Conservation (phyloP, 2,888 invertebrate species). For the Scaptomyza tumidula region DNA sequence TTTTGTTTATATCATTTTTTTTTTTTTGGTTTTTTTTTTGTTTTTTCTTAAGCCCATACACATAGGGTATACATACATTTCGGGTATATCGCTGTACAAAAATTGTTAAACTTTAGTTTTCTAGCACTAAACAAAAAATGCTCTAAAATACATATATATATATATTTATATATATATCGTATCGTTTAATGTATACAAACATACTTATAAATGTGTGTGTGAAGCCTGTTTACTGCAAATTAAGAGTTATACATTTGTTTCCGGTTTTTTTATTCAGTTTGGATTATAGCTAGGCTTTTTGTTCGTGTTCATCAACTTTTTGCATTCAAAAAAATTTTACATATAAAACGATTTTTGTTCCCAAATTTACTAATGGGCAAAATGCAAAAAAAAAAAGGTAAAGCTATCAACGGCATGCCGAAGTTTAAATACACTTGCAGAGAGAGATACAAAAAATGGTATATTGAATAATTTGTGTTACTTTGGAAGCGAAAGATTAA, state of each 20-base stretch:
- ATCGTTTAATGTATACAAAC: conserved; percentile 29
- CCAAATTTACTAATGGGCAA: conserved; percentile 27
- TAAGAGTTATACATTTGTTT: conserved; percentile 45
- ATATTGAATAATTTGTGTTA: background rate
- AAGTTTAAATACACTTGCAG: conserved; percentile 14
- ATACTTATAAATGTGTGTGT: conserved; percentile 28
- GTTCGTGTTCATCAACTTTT: background rate
- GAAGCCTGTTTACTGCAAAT: conserved; percentile 48
- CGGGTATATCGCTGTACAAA: conserved; percentile 50
- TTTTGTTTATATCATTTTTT: background rate
- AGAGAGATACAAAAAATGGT: background rate
- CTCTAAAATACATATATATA: conserved; percentile 54
- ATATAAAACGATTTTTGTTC: conserved; percentile 61
- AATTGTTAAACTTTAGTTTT: conserved; percentile 47
- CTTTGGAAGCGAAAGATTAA: background rate
- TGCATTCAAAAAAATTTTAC: background rate
- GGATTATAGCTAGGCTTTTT: conserved; percentile 43
- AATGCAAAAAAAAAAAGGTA: background rate
- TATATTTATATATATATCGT: conserved; percentile 19
- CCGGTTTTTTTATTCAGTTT: conserved; percentile 11
- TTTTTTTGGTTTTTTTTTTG: conserved; percentile 13
- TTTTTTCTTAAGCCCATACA: conserved; percentile 24
- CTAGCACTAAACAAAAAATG: conserved; percentile 58
- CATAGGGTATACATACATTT: conserved; percentile 20
- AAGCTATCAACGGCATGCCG: conserved; percentile 18